A percentile compares a stretch with the other conserved stretches of the same genome.
These are phyloP conservation scores for Acrobasis suavella DNA, from an alignment of 2,888 invertebrate genomes.

Conservation along the genomic window DNA sequence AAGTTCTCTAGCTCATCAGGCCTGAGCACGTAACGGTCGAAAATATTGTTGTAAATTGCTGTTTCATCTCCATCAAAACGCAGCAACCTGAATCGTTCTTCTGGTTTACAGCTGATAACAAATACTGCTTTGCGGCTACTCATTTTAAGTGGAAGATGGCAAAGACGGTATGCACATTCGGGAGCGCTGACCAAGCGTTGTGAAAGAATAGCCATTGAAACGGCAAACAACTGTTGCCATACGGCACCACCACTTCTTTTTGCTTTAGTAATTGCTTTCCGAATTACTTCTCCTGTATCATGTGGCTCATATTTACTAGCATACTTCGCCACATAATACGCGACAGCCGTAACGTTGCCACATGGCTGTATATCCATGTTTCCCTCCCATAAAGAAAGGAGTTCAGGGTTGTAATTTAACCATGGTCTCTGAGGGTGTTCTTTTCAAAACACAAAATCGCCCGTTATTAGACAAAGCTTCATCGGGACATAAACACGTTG, in stretches of 20 bases:
- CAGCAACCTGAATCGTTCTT: too few species aligned
- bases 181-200: slow-evolving; percentile 40
- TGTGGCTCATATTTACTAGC: slow-evolving; percentile 40
- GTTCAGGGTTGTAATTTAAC: slow-evolving; percentile 29
- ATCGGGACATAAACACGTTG: too few species aligned
- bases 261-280: slow-evolving; percentile 34
- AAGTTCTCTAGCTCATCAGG: too few species aligned
- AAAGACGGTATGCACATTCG: slow-evolving; percentile 2
- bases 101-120: slow-evolving; percentile 32
- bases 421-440: slow-evolving; percentile 18
- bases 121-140: slow-evolving; percentile 32
- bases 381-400: slow-evolving; percentile 41
- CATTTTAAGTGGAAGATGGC: slow-evolving; percentile 30
- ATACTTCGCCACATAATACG: slow-evolving; percentile 46
- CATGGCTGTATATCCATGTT: slow-evolving; percentile 44
- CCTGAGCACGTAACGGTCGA: too few species aligned
- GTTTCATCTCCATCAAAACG: too few species aligned
- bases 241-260: slow-evolving; percentile 34
- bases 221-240: slow-evolving; percentile 37
- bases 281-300: slow-evolving; percentile 37
- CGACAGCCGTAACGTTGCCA: slow-evolving; percentile 43
- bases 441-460: too few species aligned
- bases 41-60: too few species aligned
- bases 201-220: slow-evolving; percentile 38
- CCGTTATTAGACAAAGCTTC: too few species aligned